These are phyloP conservation scores for Crotalus tigris DNA, from an alignment of 2,113 vertebrate species.

Conservation along the genomic window DNA sequence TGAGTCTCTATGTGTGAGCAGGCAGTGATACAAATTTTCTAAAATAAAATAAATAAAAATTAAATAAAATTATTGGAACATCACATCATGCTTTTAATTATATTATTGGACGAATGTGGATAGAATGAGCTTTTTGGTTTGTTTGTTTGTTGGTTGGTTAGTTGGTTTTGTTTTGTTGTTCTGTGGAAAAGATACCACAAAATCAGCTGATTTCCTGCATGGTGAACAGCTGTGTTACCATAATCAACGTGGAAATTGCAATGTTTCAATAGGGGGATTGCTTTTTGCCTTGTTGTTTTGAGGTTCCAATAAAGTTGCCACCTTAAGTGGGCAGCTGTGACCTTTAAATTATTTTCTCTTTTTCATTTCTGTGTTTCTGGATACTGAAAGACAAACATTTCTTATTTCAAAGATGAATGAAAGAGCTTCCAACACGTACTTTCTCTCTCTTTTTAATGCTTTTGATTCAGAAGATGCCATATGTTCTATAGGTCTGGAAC, in stretches of 20 bases:
- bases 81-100: constrained; percentile 11
- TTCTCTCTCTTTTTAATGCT: neutral
- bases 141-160: neutral
- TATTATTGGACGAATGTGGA: constrained; percentile 3
- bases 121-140: too few species aligned
- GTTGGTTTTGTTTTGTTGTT: neutral
- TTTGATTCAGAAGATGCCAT: constrained; percentile 24
- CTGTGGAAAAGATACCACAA: constrained; percentile 15
- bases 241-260: neutral
- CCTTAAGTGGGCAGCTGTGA: constrained; percentile 45
- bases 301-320: constrained; percentile 46
- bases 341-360: constrained; percentile 33
- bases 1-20: too few species aligned
- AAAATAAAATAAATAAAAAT: neutral
- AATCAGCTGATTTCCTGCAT: neutral
- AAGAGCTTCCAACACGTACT: accelerated
- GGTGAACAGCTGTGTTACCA: constrained; percentile 28
- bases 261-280: constrained; percentile 49
- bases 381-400: neutral
- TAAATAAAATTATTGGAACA: neutral
- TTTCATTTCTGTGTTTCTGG: neutral
- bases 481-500: neutral
- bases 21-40: too few species aligned
- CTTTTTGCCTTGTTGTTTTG: constrained; percentile 19
- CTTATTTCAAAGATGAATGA: constrained; percentile 20